Evolutionary conservation across 2,888 invertebrate species (phyloP).

Genomic region (Elysia crispata): DNA sequence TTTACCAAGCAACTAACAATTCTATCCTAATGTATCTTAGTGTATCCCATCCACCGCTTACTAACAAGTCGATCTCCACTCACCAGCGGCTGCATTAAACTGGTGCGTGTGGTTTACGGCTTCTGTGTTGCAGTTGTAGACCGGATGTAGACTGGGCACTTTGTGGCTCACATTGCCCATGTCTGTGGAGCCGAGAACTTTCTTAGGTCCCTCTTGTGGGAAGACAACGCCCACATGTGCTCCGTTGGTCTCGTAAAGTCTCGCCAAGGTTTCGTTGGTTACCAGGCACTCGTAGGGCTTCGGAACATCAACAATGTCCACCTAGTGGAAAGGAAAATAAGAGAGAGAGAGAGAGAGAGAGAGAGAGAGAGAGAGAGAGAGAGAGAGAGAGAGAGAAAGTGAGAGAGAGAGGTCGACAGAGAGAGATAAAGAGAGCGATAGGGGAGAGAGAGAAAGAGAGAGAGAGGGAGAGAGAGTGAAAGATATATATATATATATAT

Average conservation of each 20-base stretch:
- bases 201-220: slow-evolving; percentile 15
- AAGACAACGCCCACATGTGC: slow-evolving; percentile 26
- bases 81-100: slow-evolving; percentile 63
- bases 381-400: no score
- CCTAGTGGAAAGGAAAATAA: slow-evolving; percentile 25
- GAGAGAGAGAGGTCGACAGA: no score
- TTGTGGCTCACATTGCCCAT: slow-evolving; percentile 72
- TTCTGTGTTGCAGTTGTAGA: slow-evolving; percentile 59
- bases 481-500: no score
- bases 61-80: no score
- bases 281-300: slow-evolving; percentile 35
- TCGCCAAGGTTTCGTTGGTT: slow-evolving; percentile 42
- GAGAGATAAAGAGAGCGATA: no score
- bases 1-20: no score
- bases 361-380: neutral
- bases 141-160: slow-evolving; percentile 69
- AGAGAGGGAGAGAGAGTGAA: no score
- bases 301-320: slow-evolving; percentile 15
- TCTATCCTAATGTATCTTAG: no score
- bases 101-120: slow-evolving; percentile 64
- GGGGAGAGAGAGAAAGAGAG: no score
- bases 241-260: slow-evolving; percentile 36
- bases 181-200: slow-evolving; percentile 64
- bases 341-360: no score
- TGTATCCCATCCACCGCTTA: no score